phyloP scores from a whole-genome alignment of 2,113 vertebrate species.

The Erythrolamprus reginae region DNA sequence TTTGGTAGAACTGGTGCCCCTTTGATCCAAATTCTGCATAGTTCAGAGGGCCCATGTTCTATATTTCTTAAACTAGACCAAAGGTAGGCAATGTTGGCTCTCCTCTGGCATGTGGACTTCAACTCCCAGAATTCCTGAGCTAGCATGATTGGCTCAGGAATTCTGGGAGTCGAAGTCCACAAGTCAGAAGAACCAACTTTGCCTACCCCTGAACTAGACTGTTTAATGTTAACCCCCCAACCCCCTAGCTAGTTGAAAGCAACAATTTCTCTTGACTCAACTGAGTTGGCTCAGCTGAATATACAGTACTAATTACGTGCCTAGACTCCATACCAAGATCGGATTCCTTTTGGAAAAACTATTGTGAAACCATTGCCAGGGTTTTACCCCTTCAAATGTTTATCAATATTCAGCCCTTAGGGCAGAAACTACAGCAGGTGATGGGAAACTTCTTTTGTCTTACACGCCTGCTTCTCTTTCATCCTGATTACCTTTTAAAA shows the following conservation, averaged over 20 bases:
- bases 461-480: neutral
- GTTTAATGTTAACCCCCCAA: neutral
- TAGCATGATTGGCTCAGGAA: no score
- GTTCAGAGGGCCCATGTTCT: neutral
- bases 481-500: no score
- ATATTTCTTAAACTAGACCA: neutral
- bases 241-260: neutral
- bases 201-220: no score
- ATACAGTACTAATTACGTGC: conserved; percentile 43
- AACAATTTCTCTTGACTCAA: neutral
- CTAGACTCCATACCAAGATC: conserved; percentile 15
- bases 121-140: no score
- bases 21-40: neutral
- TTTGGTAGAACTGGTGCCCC: neutral
- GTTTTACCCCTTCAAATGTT: conserved; percentile 40
- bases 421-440: conserved; percentile 53
- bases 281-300: rapidly evolving
- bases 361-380: conserved; percentile 52
- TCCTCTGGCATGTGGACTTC: no score
- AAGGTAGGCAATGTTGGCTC: no score
- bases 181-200: no score
- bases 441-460: conserved; percentile 23
- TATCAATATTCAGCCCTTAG: conserved; percentile 39
- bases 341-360: conserved; percentile 22
- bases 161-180: no score